These are phyloP conservation scores for Callocephalon fimbriatum DNA, from an alignment of 2,113 vertebrate genomes.

Conservation along the genomic window DNA sequence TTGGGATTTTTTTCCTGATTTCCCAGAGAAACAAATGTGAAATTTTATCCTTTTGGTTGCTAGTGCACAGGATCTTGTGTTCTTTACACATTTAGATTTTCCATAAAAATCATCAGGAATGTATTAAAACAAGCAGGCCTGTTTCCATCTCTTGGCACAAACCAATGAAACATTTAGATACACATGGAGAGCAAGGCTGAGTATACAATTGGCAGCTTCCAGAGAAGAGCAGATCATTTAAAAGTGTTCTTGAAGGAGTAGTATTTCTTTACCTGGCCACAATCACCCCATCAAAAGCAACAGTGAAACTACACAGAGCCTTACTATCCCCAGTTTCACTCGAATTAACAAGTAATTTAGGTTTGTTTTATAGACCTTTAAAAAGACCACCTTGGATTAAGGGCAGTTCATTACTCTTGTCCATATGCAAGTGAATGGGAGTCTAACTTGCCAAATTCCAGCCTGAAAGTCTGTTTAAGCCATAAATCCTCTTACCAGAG, in stretches of 20 bases:
- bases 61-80: neutral
- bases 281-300: neutral
- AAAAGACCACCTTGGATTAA: neutral
- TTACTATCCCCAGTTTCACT: neutral
- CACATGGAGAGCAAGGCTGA: neutral
- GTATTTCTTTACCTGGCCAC: neutral
- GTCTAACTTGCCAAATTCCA: neutral
- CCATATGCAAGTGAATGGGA: neutral
- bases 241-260: neutral
- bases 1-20: neutral
- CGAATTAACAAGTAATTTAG: neutral
- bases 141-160: neutral
- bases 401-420: neutral
- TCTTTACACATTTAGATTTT: constrained; percentile 11
- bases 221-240: neutral
- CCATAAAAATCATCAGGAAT: neutral
- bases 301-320: neutral
- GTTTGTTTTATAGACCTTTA: neutral
- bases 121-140: constrained; percentile 1
- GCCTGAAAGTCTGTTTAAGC: neutral
- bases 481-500: neutral
- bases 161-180: neutral
- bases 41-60: constrained; percentile 1
- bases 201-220: neutral
- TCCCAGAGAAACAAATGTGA: neutral